Conservation (phyloP, 2,797 vertebrate genomes). For the Cossypha polioptera region DNA sequence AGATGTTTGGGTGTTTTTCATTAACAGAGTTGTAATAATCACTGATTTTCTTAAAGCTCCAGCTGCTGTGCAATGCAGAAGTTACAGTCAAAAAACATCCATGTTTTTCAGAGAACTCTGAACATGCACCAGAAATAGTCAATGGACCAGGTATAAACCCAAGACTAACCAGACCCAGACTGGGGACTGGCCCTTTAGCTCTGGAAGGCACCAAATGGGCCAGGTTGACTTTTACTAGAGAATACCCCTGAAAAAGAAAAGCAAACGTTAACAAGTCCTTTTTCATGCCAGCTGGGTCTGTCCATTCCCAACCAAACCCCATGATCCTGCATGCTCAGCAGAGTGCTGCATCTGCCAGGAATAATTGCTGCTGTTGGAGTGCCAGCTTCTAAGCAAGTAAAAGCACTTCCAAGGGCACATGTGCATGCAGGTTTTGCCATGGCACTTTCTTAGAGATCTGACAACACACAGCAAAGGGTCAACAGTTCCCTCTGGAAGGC, state of each 20-base stretch:
- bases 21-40: not conserved
- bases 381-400: not conserved
- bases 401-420: not conserved
- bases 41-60: not conserved
- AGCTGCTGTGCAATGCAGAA: not conserved
- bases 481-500: conserved; percentile 45
- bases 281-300: not conserved
- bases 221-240: not conserved
- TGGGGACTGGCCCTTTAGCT: not conserved
- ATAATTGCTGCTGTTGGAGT: not conserved
- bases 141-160: not conserved
- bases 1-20: rapidly evolving
- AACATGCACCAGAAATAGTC: not conserved
- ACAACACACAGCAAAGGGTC: conserved; percentile 14
- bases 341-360: not conserved
- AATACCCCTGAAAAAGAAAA: not conserved
- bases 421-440: not conserved
- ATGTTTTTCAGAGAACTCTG: not conserved
- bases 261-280: not conserved
- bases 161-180: not conserved
- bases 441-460: conserved; percentile 1
- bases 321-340: rapidly evolving
- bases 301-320: not conserved
- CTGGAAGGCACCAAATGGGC: not conserved
- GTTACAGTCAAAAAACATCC: not conserved